Conservation (phyloP, 2,888 invertebrate genomes). For the Macaria liturata region DNA sequence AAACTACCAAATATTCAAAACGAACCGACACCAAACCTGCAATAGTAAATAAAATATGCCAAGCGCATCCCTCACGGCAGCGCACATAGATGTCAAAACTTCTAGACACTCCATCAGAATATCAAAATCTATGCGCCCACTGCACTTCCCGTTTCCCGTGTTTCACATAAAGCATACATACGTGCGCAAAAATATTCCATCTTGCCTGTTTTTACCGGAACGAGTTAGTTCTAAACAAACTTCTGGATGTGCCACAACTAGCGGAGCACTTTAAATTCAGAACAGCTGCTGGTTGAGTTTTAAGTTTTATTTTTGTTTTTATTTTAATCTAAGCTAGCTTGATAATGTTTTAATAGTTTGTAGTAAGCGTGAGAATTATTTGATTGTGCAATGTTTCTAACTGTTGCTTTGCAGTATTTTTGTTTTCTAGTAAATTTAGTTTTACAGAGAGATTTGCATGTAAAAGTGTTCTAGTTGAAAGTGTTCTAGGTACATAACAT, state of each 20-base stretch:
- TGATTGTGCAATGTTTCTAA: too few relatives aligned
- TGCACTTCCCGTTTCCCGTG: conserved; percentile 12
- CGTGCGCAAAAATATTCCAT: conserved; percentile 52
- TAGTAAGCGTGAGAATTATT: too few relatives aligned
- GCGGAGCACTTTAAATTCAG: conserved; percentile 57
- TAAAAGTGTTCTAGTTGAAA: too few relatives aligned
- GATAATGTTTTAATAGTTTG: conserved; percentile 37
- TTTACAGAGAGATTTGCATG: too few relatives aligned
- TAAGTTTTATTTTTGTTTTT: conserved; percentile 49
- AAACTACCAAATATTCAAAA: too few relatives aligned
- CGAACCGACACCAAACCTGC: too few relatives aligned
- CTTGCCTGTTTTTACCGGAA: conserved; percentile 54
- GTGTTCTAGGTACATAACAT: too few relatives aligned
- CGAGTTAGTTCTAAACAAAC: conserved; percentile 68
- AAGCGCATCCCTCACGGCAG: too few relatives aligned
- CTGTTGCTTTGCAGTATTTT: too few relatives aligned
- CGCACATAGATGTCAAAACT: too few relatives aligned
- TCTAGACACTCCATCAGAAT: not conserved
- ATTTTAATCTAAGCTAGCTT: conserved; percentile 47
- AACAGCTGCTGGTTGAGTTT: conserved; percentile 55
- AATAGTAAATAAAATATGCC: too few relatives aligned
- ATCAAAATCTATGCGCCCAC: not conserved
- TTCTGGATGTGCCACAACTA: conserved; percentile 48
- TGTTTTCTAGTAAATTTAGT: too few relatives aligned
- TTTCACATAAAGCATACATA: conserved; percentile 44